phyloP scores from a whole-genome alignment of 2,113 vertebrate species.

The Xyliphius kryptos region DNA sequence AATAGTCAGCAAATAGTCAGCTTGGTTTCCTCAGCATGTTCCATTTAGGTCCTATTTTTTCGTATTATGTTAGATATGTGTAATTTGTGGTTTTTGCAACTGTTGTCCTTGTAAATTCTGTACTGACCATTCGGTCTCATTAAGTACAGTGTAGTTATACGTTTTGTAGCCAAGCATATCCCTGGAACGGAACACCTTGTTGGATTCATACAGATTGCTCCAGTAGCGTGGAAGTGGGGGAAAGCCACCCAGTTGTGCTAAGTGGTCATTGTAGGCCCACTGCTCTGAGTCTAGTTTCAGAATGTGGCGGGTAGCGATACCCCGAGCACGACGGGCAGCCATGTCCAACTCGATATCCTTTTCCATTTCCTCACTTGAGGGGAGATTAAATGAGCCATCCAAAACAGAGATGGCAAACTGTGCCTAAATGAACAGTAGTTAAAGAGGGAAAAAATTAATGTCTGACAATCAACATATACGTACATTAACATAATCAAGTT shows the following conservation, averaged over 20 bases:
- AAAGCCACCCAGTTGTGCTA: conserved; percentile 50
- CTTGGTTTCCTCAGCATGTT: too few relatives aligned
- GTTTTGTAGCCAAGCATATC: conserved; percentile 50
- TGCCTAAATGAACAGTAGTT: conserved; percentile 14
- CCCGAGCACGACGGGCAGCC: conserved; percentile 25
- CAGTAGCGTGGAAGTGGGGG: conserved; percentile 45
- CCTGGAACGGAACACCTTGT: conserved; percentile 38
- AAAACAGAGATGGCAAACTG: conserved; percentile 54
- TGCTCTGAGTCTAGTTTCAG: conserved; percentile 51
- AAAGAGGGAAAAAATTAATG: background rate
- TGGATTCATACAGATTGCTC: conserved; percentile 52
- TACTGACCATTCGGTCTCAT: conserved; percentile 47
- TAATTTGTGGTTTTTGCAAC: conserved; percentile 36
- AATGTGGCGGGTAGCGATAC: conserved; percentile 49
- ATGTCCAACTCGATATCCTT: conserved; percentile 43
- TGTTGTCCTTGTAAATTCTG: conserved; percentile 37
- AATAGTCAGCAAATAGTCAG: too few relatives aligned
- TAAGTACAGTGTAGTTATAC: conserved; percentile 46
- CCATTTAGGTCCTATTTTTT: too few relatives aligned
- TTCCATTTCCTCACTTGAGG: conserved; percentile 52
- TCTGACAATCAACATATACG: background rate
- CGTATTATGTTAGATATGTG: conserved; percentile 8
- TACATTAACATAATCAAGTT: too few relatives aligned
- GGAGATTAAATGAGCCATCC: conserved; percentile 49
- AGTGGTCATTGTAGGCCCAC: conserved; percentile 55